Base-by-base conservation (phyloP, 1,140 invertebrate species). In the Oreohelix idahoensis region DNA sequence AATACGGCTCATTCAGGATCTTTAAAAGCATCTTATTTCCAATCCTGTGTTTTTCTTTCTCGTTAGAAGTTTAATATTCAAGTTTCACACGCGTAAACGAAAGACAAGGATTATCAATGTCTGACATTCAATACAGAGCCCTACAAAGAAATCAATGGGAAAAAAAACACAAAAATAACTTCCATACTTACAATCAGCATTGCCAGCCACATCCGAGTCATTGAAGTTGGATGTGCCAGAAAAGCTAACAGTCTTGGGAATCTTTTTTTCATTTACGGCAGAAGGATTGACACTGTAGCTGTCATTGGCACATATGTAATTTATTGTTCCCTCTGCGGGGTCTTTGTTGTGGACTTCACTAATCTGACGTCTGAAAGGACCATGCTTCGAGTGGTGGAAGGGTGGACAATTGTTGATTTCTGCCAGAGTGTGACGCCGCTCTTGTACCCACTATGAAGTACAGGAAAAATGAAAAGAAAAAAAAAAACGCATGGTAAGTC, bases 381-480 rank as follows among this genome's bases (percentile, higher is more conserved):
- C 96, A 92, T 97, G 96, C 93, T 96, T 96, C 91, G 96, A 96
- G 92, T 98, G 97, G 93, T 97, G 97, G 88, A 97, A 96, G 36
- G 84, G 83, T 66, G 83, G 77, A 32, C 84, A 83, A 70, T 85
- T 87, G 51, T 79, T 38, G 15, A 86, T 53, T 58, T 88, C 85
- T 1, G 85, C 32, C 26, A 87, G 77, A 32, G 83, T 73, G 73
- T 86, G 83, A 20, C 83, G 76, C 20, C 49, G 51, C 29, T 84
- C 74, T 42, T 73, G 53, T 26, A 66, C 73, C 70, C 75, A 86
- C 80, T 85, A 42, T 0, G 17, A 83, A 87, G 29, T 45, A 70
- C 63, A 83, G 17, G 17, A 58, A 5, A 58, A n/a, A n/a, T n/a
- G n/a, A n/a, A n/a, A n/a, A n/a, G n/a, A n/a, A n/a, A n/a, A n/a